Conservation (phyloP, 92 coral and sea anemone genomes). For the Meandrina meandrites region DNA sequence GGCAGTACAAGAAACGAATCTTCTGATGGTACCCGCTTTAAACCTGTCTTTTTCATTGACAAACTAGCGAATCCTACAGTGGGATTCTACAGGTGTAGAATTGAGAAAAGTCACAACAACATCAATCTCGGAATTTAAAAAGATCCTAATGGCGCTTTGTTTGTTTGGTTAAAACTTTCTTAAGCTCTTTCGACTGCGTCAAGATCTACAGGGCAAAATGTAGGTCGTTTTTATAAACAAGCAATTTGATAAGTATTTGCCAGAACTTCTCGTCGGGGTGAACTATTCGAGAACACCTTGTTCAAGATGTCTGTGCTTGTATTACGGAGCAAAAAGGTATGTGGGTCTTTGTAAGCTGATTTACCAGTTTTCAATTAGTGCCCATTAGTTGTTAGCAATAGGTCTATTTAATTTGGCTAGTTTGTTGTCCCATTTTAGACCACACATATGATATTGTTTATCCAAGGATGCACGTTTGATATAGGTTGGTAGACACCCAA, state of each 20-base stretch:
- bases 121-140: background rate
- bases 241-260: background rate
- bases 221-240: background rate
- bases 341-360: background rate
- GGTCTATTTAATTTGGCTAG: background rate
- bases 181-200: background rate
- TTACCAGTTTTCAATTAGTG: background rate
- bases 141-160: conserved; percentile 1
- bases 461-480: too few relatives aligned
- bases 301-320: conserved; percentile 26
- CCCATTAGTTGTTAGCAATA: background rate
- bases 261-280: background rate
- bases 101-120: background rate
- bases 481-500: too few relatives aligned
- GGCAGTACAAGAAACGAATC: background rate
- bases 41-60: conserved; percentile 20
- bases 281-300: background rate
- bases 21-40: conserved; percentile 14
- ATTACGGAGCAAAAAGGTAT: conserved; percentile 38
- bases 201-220: background rate
- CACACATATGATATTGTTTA: background rate
- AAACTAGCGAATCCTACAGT: background rate
- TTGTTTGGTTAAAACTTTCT: background rate
- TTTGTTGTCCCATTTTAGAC: background rate
- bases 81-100: conserved; percentile 2